Evolutionary conservation across 2,888 invertebrate species (phyloP), one percentile per base, ranked within the genome.

Genomic region (Acanthosepion lycidas): DNA sequence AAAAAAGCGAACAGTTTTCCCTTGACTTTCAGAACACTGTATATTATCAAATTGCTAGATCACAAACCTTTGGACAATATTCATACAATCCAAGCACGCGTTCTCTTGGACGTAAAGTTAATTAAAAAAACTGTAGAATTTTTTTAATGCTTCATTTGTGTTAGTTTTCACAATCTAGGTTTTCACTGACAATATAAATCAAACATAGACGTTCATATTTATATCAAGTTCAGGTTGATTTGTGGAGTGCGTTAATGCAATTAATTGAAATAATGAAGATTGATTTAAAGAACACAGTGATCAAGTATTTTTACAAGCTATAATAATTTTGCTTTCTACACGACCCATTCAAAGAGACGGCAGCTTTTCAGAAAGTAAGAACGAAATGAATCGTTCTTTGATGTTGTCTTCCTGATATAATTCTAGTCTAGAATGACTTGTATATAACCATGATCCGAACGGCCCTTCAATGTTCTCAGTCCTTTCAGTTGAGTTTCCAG

Each of bases 391-490:
- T 0, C 26, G 6, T 78, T 78, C 33, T 78, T 15, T 78, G 6
- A 23, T n/a, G 33, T 78, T 78, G 78, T 78, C 78, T 15, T 2
- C 78, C 12, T 59, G 59, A 59, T 0, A 20, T 18, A 55, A 4
- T 59, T 9, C n/a, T 78, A 78, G 23, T 78, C 78, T 12, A 78
- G 78, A n/a, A n/a, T 78, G n/a, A 78, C 33, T 8, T n/a, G n/a
- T 12, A n/a, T 78, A 12, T 15, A 5, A 15, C 78, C 78, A 33
- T 78, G 78, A 78, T 78, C 12, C 1, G 78, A 78, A 78, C 78
- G 78, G n/a, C n/a, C 12, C 94, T 64, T 96, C 95, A 26, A 95
- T 92, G 3, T 95, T 95, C 42, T 94, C 94, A 91, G 95, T 95
- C 93, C 91, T 23, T 55, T 95, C 5, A 78, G 49, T 91, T 59